Evolutionary conservation across 2,113 vertebrate genomes (phyloP), one percentile per base, ranked within the genome.

Genomic region (Carlito syrichta): DNA sequence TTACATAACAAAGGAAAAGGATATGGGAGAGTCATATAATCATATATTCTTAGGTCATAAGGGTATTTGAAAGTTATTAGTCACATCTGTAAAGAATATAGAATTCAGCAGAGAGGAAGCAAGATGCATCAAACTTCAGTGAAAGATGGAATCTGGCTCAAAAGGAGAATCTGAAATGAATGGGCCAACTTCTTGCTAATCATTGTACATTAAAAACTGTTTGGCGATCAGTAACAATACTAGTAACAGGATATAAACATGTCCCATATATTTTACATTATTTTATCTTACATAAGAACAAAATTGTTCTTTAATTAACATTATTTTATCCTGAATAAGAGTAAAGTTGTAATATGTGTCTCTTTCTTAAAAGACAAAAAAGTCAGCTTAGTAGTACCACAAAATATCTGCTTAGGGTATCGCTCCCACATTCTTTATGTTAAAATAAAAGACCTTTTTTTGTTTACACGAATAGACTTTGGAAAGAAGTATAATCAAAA

Each of bases 381-480:
- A 66, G n/a, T n/a, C 8, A 32, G 23, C 14, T 91, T n/a, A 66
- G 12, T 86, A 83, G 62, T 79, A 30, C 25, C 19, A 52, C 62
- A 60, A 84, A 94, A 58, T 84, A 73, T 38, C 52, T 91, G 22
- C 38, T 71, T 20, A 63, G 3, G 23, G 1, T 85, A 54, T 54
- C 7, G 43, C 0, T 89, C 23, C 32, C 7, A 73, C 35, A 56
- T 86, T 85, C n/a, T 48, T 92, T 48, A 77, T 63, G 30, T 54
- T 92, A 84, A 58, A 92, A 74, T 66, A 4, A 96, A 91, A 74
- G 2, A 8, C 3, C 8, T 48, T 91, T 82, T 62, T 22, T 74
- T 82, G 22, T 90, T 96, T 40, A 69, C 30, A 79, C 43, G 88
- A 87, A 81, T 88, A 92, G 74, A 84, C 56, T 86, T 56, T 43